Conservation (phyloP, 92 coral and sea anemone genomes). For the Palythoa heliodiscus region DNA sequence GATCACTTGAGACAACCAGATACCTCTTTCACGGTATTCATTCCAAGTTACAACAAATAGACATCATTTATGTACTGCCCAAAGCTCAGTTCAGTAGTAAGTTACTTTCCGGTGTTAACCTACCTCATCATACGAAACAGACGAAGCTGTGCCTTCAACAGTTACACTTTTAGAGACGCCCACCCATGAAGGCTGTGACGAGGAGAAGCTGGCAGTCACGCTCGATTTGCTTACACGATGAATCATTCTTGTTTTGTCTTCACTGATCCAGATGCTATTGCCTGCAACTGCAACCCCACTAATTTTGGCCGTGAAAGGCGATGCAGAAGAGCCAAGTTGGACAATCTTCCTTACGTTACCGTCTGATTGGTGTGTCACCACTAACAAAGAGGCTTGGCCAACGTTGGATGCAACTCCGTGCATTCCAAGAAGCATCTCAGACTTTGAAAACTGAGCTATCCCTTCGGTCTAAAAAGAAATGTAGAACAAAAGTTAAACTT, state of each 20-base stretch:
- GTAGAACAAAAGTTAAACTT: not conserved
- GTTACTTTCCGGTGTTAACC: not conserved
- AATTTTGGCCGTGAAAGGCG: constrained; percentile 72
- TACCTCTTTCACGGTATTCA: too few species aligned
- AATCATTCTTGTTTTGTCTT: constrained; percentile 60
- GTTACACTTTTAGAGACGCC: constrained; percentile 61
- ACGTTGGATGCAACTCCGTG: constrained; percentile 80
- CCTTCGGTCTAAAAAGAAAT: constrained; percentile 51
- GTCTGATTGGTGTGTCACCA: constrained; percentile 63
- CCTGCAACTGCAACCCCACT: constrained; percentile 87
- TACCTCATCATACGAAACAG: constrained; percentile 88
- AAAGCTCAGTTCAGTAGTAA: too few species aligned
- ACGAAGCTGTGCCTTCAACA: constrained; percentile 83
- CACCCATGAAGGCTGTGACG: constrained; percentile 67
- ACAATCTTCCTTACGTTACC: constrained; percentile 70
- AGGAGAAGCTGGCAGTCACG: constrained; percentile 64
- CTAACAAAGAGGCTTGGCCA: constrained; percentile 80
- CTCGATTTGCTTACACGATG: constrained; percentile 71
- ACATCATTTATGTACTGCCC: too few species aligned
- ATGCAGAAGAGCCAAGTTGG: constrained; percentile 71
- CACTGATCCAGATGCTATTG: constrained; percentile 85
- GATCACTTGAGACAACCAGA: too few species aligned
- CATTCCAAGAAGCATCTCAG: constrained; percentile 89
- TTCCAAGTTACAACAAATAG: too few species aligned
- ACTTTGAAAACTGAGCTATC: constrained; percentile 69